Conservation (phyloP, 2,113 vertebrate genomes). For the Cygnus atratus region DNA sequence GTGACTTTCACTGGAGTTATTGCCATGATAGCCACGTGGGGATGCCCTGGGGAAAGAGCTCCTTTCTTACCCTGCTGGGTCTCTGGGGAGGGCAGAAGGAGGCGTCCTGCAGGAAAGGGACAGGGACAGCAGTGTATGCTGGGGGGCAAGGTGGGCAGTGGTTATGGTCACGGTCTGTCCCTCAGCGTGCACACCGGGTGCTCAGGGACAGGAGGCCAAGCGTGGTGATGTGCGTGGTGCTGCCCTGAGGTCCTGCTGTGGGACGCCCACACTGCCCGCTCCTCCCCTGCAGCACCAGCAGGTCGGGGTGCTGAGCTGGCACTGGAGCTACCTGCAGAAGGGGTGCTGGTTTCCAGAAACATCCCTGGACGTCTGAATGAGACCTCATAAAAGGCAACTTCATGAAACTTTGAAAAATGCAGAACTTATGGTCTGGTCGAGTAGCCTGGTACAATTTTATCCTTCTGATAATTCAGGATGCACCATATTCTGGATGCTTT, state of each 20-base stretch:
- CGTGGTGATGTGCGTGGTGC: no score
- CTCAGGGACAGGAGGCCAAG: no score
- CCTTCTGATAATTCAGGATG: not conserved
- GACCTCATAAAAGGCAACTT: fast-evolving
- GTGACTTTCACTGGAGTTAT: fast-evolving
- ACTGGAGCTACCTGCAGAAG: not conserved
- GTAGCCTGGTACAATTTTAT: fast-evolving
- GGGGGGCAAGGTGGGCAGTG: no score
- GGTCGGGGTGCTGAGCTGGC: not conserved
- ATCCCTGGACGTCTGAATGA: fast-evolving
- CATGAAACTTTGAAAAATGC: not conserved
- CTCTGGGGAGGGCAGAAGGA: not conserved
- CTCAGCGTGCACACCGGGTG: no score
- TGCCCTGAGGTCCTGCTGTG: no score
- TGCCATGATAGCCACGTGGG: not conserved
- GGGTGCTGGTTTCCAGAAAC: not conserved
- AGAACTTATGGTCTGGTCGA: fast-evolving
- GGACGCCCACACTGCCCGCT: fast-evolving
- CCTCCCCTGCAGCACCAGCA: not conserved
- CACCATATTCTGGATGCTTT: fast-evolving
- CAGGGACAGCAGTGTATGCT: no score
- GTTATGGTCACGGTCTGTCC: no score
- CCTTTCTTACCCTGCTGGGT: not conserved
- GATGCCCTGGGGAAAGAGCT: not conserved
- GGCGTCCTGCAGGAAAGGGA: no score